Evolutionary conservation across 2,888 invertebrate species (phyloP), one percentile per base, ranked within the genome.

Genomic region (Galeopsomyia nigrocyanea): DNA sequence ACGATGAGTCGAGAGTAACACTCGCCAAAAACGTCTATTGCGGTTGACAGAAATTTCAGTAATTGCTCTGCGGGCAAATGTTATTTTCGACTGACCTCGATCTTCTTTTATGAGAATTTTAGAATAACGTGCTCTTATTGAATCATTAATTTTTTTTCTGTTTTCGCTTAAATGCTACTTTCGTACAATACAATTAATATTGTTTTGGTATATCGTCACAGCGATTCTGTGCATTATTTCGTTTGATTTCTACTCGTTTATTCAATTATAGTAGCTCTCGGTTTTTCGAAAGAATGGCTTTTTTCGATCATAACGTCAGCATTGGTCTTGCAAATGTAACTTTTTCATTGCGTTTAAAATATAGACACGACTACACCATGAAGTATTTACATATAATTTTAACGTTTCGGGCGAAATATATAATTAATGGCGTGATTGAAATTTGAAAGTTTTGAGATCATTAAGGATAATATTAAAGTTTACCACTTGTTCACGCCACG

Each of bases 161-260:
- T 39, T 39, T 26, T 75, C 69, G 71, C 80, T 79, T 80, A 80
- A 31, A 74, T 56, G 69, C 78, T 80, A 79, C 72, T 75, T 77
- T 76, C 77, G 69, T 77, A 78, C 71, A 76, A 76, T 75, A 76
- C 68, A 75, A 73, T 80, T 79, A 84, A 80, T 82, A 82, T 83
- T 80, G 82, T 83, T 86, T 86, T 86, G 84, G 86, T 86, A 85
- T 85, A 83, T 82, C 81, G 83, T 86, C 86, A 85, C 86, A 86
- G 85, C 85, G 81, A 81, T 80, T 83, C 83, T 82, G 82, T 83
- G 80, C 80, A 79, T 82, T 77, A 82, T 81, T 83, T 26, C 80
- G 77, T 81, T 82, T 83, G 80, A 83, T 84, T 81, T 80, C 80
- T 80, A 81, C 79, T 81, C 80, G 64, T 76, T 71, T 77, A 61